Evolutionary conservation across 2,888 invertebrate genomes (phyloP), one percentile per base, ranked within the genome.

Genomic region (Andrena praecox): DNA sequence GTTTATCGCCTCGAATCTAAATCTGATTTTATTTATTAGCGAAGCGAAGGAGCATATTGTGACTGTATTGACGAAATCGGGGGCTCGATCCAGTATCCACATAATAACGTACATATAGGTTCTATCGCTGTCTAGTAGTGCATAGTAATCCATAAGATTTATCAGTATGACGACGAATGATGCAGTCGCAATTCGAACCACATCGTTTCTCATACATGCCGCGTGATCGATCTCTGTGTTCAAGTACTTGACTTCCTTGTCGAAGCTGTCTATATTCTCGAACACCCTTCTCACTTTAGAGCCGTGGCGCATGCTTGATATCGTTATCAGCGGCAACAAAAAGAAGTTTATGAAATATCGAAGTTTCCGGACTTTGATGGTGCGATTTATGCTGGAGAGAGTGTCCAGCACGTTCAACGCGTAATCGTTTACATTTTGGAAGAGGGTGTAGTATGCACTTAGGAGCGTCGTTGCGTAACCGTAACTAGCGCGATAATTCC

Each of bases 61-160:
- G 29, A 77, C 42, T 4, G 42, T 66, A 7, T 50, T 64, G 27
- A 84, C 12, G 48, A 84, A 84, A 50, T 84, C 84, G 0, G 84
- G 84, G 20, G 33, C n/a, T 27, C 74, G 56, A 33, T 84, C 80
- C 1, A 48, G 8, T 16, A 77, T 80, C 84, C 84, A 84, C 73
- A 59, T 62, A 4, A 84, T 8, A 52, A 70, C 31, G 27, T 84
- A 80, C 62, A 63, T 59, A 27, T 67, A 62, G 20, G 27, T 24
- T 7, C 33, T 63, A 8, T 68, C 16, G 8, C 70, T 52, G 8
- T 80, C 67, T 24, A 62, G 20, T 33, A 70, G 50, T 27, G 70
- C 76, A 33, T 84, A 84, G 24, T 84, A 84, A 42, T 84, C 84
- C 54, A 71, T 42, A 20, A 84, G 42, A 54, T 84, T 80, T 8